Percentiles rank a stretch among this genome's conserved stretches.
Conservation (phyloP, 2,113 vertebrate species). For the Nothoprocta pentlandii region DNA sequence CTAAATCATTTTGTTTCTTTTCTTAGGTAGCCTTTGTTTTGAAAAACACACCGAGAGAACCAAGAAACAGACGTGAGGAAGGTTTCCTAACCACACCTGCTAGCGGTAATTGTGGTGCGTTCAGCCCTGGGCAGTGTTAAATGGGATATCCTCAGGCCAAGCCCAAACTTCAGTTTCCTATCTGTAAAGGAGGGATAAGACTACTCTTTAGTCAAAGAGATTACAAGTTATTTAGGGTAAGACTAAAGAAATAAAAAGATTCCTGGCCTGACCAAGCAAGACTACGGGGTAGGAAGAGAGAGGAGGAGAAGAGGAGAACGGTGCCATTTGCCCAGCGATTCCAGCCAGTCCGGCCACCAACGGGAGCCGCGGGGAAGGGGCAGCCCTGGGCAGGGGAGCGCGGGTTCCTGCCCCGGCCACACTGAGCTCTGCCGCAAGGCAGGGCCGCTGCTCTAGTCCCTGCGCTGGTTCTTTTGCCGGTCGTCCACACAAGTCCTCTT, state of each 20-base stretch:
- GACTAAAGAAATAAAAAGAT: neutral
- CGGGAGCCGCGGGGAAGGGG: neutral
- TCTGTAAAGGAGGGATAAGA: neutral
- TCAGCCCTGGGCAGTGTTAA: neutral
- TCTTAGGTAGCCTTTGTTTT: neutral
- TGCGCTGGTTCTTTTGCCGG: neutral
- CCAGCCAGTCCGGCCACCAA: neutral
- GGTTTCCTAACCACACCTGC: neutral
- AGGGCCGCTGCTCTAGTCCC: accelerated
- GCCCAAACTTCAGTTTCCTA: neutral
- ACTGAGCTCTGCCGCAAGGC: accelerated
- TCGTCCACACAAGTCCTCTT: neutral
- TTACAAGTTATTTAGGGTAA: neutral
- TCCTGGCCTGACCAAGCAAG: accelerated
- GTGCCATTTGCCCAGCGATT: neutral
- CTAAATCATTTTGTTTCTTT: neutral
- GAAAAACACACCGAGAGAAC: neutral
- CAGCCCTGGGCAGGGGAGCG: neutral
- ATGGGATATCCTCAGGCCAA: neutral
- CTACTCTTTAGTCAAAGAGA: neutral
- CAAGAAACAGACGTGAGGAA: neutral
- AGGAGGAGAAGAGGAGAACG: neutral
- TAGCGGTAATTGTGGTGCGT: neutral
- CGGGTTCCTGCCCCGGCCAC: accelerated
- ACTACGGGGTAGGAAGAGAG: neutral